Base-by-base conservation (phyloP, 2,888 invertebrate genomes). In the Ornithoptera alexandrae region DNA sequence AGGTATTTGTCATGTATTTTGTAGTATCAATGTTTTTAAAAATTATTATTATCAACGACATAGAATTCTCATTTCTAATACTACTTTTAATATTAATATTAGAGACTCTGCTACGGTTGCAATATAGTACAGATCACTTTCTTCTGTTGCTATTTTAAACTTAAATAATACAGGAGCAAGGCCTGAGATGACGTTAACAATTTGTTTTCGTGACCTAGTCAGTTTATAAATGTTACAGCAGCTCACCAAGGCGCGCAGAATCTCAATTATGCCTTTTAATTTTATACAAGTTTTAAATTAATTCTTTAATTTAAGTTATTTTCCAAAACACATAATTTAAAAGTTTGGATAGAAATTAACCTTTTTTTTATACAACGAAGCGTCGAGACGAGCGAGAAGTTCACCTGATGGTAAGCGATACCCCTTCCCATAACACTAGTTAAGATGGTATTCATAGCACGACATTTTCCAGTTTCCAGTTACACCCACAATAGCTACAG, bases 191-290 rank as follows among this genome's bases (percentile, higher is more conserved):
- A 69, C 69, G 69, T 69, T 56, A 69, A 65, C 17, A 69, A 65
- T 69, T 69, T 69, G 69, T 69, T 69, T 69, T 65, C 69, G 65
- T 69, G 69, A 69, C 69, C 69, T 65, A 69, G 65, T 65, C 56
- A 56, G 69, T 53, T 65, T 62, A 65, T 65, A 69, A 62, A 57
- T 58, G 65, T 62, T 61, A 56, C 65, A 22, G 46, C 50, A 39
- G 61, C 56, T 30, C 39, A 61, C 61, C 1, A 39, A 39, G 39
- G 39, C 39, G 39, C 8, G 39, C 39, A 7, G 62, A 18, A 30
- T 22, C 39, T 62, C 56, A 67, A 62, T 62, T 67, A 39, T 39
- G 57, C 20, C 18, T 53, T 30, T 67, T 67, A 50, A 50, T 60
- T 42, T 30, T 57, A 8, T 10, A 17, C 10, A 6, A 53, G 22